phyloP scores from a whole-genome alignment of 2,113 vertebrate genomes.

The Dermatemys mawii region DNA sequence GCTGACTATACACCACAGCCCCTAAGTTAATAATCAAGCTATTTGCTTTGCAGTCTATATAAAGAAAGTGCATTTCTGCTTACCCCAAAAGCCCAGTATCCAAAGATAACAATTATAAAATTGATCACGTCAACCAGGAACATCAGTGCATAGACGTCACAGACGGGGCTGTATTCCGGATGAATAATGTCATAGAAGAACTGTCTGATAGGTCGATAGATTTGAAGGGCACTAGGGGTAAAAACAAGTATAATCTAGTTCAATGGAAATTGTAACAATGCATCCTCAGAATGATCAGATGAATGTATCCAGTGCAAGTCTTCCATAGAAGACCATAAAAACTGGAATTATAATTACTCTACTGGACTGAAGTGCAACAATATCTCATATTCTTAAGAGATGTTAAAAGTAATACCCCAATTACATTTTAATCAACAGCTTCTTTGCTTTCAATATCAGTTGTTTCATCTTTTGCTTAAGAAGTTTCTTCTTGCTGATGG shows the following conservation, averaged over 20 bases:
- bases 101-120: constrained; percentile 82
- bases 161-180: constrained; percentile 79
- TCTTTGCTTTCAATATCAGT: constrained; percentile 75
- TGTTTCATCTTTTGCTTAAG: constrained; percentile 74
- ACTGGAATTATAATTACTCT: not conserved
- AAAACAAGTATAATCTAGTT: not conserved
- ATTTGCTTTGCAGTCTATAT: not conserved
- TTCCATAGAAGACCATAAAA: not conserved
- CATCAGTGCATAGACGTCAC: constrained; percentile 77
- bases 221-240: constrained; percentile 70
- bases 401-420: not conserved
- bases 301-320: not conserved
- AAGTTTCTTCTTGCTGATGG: constrained; percentile 73
- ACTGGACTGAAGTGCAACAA: not conserved
- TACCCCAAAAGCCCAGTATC: constrained; percentile 84
- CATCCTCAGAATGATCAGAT: not conserved
- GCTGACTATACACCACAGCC: too few species aligned
- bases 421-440: constrained; percentile 75
- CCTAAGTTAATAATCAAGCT: not conserved
- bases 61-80: not conserved
- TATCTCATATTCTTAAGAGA: not conserved
- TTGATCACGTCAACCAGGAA: constrained; percentile 81
- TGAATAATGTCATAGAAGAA: constrained; percentile 85
- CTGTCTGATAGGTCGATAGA: constrained; percentile 78
- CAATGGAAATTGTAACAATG: not conserved